Evolutionary conservation across 1,140 invertebrate species (phyloP).

Genomic region (Triops cancriformis): DNA sequence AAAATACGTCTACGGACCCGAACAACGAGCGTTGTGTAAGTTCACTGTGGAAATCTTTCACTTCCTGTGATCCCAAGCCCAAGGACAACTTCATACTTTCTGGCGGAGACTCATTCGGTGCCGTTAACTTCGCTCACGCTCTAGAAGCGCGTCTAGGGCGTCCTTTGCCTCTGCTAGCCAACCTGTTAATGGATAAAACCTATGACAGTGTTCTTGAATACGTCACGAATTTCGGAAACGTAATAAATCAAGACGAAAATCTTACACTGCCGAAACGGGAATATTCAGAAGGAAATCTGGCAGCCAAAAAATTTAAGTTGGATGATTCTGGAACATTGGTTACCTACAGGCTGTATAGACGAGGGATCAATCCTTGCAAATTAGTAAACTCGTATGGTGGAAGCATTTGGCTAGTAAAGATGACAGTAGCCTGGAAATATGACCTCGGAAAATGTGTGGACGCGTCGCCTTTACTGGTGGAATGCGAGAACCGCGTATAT

Average conservation of each 20-base stretch:
- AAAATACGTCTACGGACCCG: not conserved
- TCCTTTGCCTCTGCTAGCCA: constrained; percentile 34
- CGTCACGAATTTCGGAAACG: not conserved
- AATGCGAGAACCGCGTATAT: constrained; percentile 40
- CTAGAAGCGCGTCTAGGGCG: constrained; percentile 33
- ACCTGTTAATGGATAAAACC: constrained; percentile 36
- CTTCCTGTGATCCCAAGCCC: constrained; percentile 24
- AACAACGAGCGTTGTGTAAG: constrained; percentile 29
- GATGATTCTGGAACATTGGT: not conserved
- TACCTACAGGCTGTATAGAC: not conserved
- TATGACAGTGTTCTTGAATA: constrained; percentile 31
- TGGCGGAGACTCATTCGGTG: constrained; percentile 43
- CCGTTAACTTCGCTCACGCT: constrained; percentile 37
- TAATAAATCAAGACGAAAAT: not conserved
- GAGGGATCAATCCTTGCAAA: not conserved
- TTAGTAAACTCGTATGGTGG: not conserved
- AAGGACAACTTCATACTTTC: constrained; percentile 37
- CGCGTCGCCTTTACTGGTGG: constrained; percentile 51
- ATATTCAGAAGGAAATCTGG: not conserved
- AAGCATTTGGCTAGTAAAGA: not conserved
- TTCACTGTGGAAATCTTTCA: constrained; percentile 37
- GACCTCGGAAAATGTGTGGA: constrained; percentile 63
- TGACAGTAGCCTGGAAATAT: constrained; percentile 43
- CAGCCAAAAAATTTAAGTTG: not conserved
- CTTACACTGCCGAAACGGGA: not conserved